These are phyloP conservation scores for Phenganax subtilis DNA, from an alignment of 92 coral and sea anemone species.

Conservation along the genomic window DNA sequence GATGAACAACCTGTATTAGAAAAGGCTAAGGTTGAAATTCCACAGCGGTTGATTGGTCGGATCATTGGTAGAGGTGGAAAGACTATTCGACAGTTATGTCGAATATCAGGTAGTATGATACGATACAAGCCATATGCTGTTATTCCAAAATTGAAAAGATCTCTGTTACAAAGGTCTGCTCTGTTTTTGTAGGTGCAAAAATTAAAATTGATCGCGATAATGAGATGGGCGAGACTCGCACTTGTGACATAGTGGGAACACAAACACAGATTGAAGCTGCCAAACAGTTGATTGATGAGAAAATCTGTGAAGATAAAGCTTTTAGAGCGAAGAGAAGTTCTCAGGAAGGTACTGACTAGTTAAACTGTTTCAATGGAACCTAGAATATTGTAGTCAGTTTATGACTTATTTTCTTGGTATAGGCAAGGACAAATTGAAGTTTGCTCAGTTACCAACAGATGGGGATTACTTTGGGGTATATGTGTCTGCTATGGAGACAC, in stretches of 20 bases:
- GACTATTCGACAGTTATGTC: constrained; percentile 72
- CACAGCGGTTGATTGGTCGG: constrained; percentile 78
- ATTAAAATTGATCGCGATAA: constrained; percentile 54
- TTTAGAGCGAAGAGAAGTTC: constrained; percentile 40
- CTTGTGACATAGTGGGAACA: constrained; percentile 74
- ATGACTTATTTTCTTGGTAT: neutral
- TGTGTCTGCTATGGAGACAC: constrained; percentile 75
- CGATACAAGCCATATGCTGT: neutral
- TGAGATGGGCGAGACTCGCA: constrained; percentile 43
- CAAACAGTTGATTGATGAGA: constrained; percentile 80
- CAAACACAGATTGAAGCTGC: constrained; percentile 73
- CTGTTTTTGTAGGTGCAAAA: constrained; percentile 65
- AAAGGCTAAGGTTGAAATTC: constrained; percentile 63
- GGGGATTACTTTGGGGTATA: constrained; percentile 78
- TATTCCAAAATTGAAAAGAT: neutral
- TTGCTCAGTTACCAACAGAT: constrained; percentile 57
- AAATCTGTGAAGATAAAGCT: constrained; percentile 71
- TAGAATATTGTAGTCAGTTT: neutral
- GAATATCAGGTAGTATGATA: constrained; percentile 66
- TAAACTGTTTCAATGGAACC: too few species aligned
- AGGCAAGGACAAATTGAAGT: constrained; percentile 29
- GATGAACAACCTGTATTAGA: constrained; percentile 65
- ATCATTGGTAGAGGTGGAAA: constrained; percentile 91
- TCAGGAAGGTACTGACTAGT: neutral
- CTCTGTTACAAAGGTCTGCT: neutral